phyloP scores from a whole-genome alignment of 1,140 invertebrate species.

The Drosophila nikananu region DNA sequence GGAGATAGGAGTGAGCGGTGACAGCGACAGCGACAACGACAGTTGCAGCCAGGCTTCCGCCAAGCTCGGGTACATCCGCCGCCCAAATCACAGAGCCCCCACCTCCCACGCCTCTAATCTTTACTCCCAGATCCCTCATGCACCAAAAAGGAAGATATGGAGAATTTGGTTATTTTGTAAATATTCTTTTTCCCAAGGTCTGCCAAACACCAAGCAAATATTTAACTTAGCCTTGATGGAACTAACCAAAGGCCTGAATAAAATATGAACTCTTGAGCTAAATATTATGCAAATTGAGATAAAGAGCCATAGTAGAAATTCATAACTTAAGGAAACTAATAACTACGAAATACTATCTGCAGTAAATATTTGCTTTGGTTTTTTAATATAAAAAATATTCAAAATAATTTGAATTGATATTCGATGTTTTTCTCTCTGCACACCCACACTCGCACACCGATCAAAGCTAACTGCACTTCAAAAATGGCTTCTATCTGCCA shows the following conservation, averaged over 20 bases:
- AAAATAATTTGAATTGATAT: too few species aligned
- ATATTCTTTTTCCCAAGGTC: too few species aligned
- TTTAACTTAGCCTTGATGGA: too few species aligned
- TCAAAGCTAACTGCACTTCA: slow-evolving; percentile 81
- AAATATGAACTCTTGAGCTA: background rate
- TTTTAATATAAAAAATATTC: background rate
- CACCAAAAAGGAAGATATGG: background rate
- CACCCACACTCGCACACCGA: slow-evolving; percentile 46
- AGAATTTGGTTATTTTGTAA: too few species aligned
- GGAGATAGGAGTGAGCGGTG: slow-evolving; percentile 36
- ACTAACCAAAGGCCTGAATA: background rate
- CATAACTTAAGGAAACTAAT: background rate
- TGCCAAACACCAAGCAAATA: background rate
- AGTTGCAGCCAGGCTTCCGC: slow-evolving; percentile 61
- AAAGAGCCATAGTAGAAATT: background rate
- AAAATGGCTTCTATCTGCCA: slow-evolving; percentile 70
- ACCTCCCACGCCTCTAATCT: background rate
- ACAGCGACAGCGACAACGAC: slow-evolving; percentile 34
- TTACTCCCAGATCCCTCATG: background rate
- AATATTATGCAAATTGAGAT: too few species aligned
- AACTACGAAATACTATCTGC: background rate
- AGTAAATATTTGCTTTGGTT: background rate
- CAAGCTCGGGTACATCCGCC: slow-evolving; percentile 58
- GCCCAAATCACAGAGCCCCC: slow-evolving; percentile 11
- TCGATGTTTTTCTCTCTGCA: slow-evolving; percentile 12